phyloP scores from a whole-genome alignment of 2,797 vertebrate species.

The Typhlichthys eigenmanni region DNA sequence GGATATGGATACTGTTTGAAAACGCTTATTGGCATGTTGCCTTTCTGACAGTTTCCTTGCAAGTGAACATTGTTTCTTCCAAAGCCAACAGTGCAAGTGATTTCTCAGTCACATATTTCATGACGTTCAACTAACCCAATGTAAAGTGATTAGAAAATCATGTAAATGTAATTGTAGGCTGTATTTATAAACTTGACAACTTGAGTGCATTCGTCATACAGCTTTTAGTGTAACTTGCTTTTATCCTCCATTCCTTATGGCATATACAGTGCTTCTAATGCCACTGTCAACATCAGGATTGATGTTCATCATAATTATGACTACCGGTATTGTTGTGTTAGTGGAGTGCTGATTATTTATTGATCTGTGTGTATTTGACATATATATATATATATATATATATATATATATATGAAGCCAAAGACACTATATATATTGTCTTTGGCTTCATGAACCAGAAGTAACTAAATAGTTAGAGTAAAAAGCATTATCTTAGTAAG shows the following conservation, averaged over 20 bases:
- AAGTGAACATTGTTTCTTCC: constrained; percentile 50
- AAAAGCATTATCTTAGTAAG: constrained; percentile 73
- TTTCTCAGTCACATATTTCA: constrained; percentile 45
- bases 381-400: too few relatives aligned
- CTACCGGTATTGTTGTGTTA: constrained; percentile 73
- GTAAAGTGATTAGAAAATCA: constrained; percentile 68
- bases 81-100: constrained; percentile 42
- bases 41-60: constrained; percentile 42
- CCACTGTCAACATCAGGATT: constrained; percentile 60
- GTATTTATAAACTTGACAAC: constrained; percentile 56
- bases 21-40: constrained; percentile 50
- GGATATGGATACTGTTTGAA: constrained; percentile 50
- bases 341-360: constrained; percentile 83
- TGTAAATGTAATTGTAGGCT: constrained; percentile 66
- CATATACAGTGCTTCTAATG: constrained; percentile 58
- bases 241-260: constrained; percentile 71
- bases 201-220: constrained; percentile 54
- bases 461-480: constrained; percentile 69
- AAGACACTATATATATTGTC: constrained; percentile 62
- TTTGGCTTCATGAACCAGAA: constrained; percentile 69
- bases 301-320: constrained; percentile 72
- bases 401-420: too few relatives aligned
- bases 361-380: constrained; percentile 71
- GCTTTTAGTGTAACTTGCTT: constrained; percentile 65
- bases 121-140: constrained; percentile 71